Evolutionary conservation across 2,888 invertebrate genomes (phyloP), one percentile per base, ranked within the genome.

Genomic region (Brassicogethes aeneus): DNA sequence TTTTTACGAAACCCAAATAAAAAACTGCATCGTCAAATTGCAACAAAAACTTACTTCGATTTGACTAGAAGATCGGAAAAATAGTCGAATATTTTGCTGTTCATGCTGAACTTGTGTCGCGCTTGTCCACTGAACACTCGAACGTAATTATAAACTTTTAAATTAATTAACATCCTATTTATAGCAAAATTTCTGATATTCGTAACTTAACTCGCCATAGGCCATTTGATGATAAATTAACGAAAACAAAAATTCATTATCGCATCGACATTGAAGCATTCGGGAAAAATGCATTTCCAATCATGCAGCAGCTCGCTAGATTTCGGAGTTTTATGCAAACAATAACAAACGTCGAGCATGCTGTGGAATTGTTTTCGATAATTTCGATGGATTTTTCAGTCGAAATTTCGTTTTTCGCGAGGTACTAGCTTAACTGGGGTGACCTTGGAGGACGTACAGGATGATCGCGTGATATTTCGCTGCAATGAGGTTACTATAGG

Each of bases 1-100:
- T n/a, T n/a, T n/a, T n/a, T n/a, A n/a, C n/a, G n/a, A n/a, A n/a
- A n/a, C n/a, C n/a, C n/a, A 23, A 23, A 23, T 10, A 23, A 5
- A 10, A 23, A 23, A 23, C 23, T 23, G 23, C 23, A 23, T 10
- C 23, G 23, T n/a, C n/a, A n/a, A n/a, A n/a, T n/a, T n/a, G n/a
- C n/a, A n/a, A n/a, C n/a, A 42, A 16, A 15, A 16, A 45, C 45
- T 45, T 36, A 45, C 45, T 40, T 45, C 42, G 40, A 34, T 34
- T 39, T 39, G 5, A 13, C 16, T n/a, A 41, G 14, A 23, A 41
- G 17, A 37, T 37, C 39, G 16, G 36, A 17, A 29, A 43, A 41
- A 41, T 47, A 43, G 34, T 45, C 40, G 16, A 23, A 23, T 5
- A 23, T 5, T 23, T 23, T 23, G 5, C 23, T 10, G 5, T 7